Conservation (phyloP, 2,797 vertebrate species). For the Rhinella marina region DNA sequence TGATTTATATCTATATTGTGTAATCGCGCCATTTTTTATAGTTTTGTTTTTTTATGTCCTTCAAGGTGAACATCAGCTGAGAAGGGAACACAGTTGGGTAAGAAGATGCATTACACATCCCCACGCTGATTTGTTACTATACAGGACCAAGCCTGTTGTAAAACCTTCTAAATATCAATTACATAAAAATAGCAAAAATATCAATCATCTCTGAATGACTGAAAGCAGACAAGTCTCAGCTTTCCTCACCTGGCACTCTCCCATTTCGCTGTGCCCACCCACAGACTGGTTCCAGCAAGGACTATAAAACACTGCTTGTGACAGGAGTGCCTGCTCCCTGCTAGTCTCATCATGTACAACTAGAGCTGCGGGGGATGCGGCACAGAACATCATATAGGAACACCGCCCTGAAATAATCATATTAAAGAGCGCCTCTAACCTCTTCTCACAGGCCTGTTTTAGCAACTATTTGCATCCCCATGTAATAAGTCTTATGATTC, state of each 20-base stretch:
- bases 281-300: neutral
- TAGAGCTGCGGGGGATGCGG: neutral
- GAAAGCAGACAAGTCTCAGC: neutral
- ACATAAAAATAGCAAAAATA: neutral
- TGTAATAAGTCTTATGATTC: too few relatives aligned
- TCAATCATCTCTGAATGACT: neutral
- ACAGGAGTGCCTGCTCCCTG: neutral
- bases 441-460: too few relatives aligned
- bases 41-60: neutral
- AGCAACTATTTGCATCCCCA: too few relatives aligned
- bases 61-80: neutral
- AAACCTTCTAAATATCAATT: neutral
- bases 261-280: neutral
- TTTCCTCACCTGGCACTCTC: neutral
- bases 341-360: slow-evolving; percentile 7
- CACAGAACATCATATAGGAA: neutral
- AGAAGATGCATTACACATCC: neutral
- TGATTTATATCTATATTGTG: too few relatives aligned
- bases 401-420: neutral
- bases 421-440: neutral
- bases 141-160: neutral
- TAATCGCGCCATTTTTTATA: neutral
- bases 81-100: neutral
- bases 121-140: neutral
- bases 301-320: neutral